A percentile compares a stretch with the other conserved stretches of the same genome.
Evolutionary conservation across 2,888 invertebrate species (phyloP).

Genomic region (Autographa pulchrina): DNA sequence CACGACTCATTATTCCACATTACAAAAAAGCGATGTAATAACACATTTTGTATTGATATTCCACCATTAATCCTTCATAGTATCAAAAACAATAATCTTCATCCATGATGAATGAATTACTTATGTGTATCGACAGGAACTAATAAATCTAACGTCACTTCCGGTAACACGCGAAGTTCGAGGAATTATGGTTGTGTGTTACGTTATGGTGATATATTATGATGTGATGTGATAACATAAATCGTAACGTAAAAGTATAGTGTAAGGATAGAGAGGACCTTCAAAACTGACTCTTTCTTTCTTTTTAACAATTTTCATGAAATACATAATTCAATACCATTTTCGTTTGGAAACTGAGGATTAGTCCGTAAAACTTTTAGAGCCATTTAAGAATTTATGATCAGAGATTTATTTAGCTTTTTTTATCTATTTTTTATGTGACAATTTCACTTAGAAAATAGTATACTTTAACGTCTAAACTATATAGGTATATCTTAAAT

Average conservation of each 20-base stretch:
- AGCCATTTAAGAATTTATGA: too few relatives aligned
- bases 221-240: too few relatives aligned
- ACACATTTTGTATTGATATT: neutral
- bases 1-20: neutral
- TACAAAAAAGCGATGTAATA: neutral
- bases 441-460: conserved; percentile 5
- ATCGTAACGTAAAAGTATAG: too few relatives aligned
- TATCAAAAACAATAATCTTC: neutral
- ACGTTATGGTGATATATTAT: neutral
- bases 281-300: too few relatives aligned
- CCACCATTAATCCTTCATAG: neutral
- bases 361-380: too few relatives aligned
- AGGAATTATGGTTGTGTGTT: neutral
- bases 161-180: neutral
- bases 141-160: conserved; percentile 10
- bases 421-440: neutral
- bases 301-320: too few relatives aligned
- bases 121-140: conserved; percentile 20
- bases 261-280: too few relatives aligned
- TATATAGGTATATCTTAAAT: neutral
- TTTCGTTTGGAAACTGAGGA: too few relatives aligned
- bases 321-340: too few relatives aligned
- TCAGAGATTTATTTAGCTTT: too few relatives aligned
- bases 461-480: neutral
- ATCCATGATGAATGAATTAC: conserved; percentile 22